Evolutionary conservation across 2,113 vertebrate genomes (phyloP), one percentile per base, ranked within the genome.

Genomic region (Pedionomus torquatus): DNA sequence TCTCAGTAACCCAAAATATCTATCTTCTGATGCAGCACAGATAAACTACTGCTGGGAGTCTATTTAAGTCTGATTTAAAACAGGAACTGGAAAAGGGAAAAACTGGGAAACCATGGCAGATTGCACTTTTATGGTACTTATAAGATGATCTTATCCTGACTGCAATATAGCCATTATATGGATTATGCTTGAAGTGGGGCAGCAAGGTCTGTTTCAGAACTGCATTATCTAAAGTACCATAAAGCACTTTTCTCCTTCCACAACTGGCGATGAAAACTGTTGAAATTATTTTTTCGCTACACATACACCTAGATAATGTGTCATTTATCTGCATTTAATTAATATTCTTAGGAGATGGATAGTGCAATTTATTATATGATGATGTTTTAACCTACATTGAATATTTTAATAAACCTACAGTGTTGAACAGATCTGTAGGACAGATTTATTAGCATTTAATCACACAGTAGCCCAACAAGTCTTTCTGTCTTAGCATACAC

Each of bases 11-110:
- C 35, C 18, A 71, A 96, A 97, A 92, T 93, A 92, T 58, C 70
- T 63, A 72, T 76, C 77, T 92, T 93, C 63, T 94, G 77, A 96
- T 95, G 71, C 33, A 83, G 71, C 92, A 54, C 60, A 89, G 81
- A 95, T 85, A 85, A 95, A 96, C 83, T 87, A 66, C 86, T 89
- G 52, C 88, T 95, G 89, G 41, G 69, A 97, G 72, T 93, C 72
- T 89, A 68, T 78, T 94, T 93, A 96, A 89, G 44, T 66, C 28
- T 92, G 55, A 83, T 91, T 94, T 86, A 0, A 51, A 86, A 95
- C 80, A 52, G 58, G 82, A 94, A 71, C 51, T 69, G 57, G 43
- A 46, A 87, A 93, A 76, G 54, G 41, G 21, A 83, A 95, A 93
- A 95, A 78, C 20, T 58, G 72, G 48, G 30, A 86, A 97, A 82